Evolutionary conservation across 2,888 invertebrate genomes (phyloP), one percentile per base, ranked within the genome.

Genomic region (Agriotes lineatus): DNA sequence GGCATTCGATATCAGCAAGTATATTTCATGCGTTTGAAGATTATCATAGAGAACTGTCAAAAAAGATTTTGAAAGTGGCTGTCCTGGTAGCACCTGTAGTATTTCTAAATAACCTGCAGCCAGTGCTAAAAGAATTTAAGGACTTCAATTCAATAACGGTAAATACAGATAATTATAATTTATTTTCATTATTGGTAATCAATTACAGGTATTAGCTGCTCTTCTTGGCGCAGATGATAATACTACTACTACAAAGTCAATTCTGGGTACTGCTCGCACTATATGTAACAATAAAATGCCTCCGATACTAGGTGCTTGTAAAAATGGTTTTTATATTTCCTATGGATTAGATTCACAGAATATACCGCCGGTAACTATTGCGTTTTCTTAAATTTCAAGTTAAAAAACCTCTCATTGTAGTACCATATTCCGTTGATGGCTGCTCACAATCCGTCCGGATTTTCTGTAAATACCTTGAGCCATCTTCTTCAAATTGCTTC

Each of bases 1-100:
- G 96, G 0, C 94, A 95, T 82, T 95, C 94, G 0, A 94, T 96
- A 89, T 96, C 95, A 1, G 91, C 92, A 0, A 90, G 92, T 0
- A 85, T 89, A 63, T 87, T 90, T 71, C 90, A 90, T 77, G 90
- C 90, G 0, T 85, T 92, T 81, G 86, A 91, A 58, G 88, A 90
- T 1, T 87, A 88, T 16, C 85, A 88, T 74, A 89, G 90, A 0
- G 87, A 90, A 67, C 90, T 91, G 73, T 90, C 92, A 70, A 86
- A 88, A 37, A 87, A 90, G 56, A 84, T 92, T 35, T 85, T 86
- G 70, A 87, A 88, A 0, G 89, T 89, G 63, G 89, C 89, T 72
- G 64, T 74, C 7, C 86, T 89, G 33, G 81, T 91, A 54, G 91
- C 90, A 0, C 91, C 91, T 16, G 6, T 52, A 10, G 52, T 52